Evolutionary conservation across 2,113 vertebrate species (phyloP).

Genomic region (Erythrocercus mccallii): DNA sequence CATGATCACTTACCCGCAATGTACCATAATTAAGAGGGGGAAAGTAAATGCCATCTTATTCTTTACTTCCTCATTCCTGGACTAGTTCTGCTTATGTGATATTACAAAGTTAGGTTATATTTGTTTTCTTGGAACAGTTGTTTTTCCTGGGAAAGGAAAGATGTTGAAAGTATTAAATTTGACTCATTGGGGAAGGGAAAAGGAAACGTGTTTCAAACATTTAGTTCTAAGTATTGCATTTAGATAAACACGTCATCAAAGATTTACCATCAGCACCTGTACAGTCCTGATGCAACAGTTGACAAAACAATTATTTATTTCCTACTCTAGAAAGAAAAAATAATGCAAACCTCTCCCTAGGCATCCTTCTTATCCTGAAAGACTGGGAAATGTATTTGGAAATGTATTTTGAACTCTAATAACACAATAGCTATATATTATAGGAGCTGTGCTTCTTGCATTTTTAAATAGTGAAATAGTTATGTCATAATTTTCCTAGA

Average conservation of each 20-base stretch:
- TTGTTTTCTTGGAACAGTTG: background rate
- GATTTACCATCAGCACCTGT: background rate
- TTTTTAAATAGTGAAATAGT: background rate
- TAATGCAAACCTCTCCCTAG: background rate
- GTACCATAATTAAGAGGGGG: background rate
- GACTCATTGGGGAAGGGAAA: background rate
- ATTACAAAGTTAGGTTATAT: background rate
- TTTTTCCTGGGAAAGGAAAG: background rate
- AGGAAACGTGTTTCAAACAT: background rate
- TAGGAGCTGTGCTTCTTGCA: background rate
- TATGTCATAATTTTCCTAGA: background rate
- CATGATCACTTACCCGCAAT: background rate
- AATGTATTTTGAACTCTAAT: background rate
- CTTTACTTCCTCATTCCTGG: background rate
- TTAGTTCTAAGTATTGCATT: background rate
- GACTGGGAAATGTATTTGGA: background rate
- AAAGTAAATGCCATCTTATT: background rate
- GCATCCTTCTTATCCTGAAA: background rate
- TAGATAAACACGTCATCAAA: background rate
- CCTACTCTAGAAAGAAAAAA: background rate
- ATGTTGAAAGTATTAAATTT: background rate
- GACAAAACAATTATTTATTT: background rate
- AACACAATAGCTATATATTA: background rate
- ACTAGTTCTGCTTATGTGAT: background rate
- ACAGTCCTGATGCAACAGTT: background rate